Base-by-base conservation (phyloP, 1,140 invertebrate species). In the Nylanderia fulva region DNA sequence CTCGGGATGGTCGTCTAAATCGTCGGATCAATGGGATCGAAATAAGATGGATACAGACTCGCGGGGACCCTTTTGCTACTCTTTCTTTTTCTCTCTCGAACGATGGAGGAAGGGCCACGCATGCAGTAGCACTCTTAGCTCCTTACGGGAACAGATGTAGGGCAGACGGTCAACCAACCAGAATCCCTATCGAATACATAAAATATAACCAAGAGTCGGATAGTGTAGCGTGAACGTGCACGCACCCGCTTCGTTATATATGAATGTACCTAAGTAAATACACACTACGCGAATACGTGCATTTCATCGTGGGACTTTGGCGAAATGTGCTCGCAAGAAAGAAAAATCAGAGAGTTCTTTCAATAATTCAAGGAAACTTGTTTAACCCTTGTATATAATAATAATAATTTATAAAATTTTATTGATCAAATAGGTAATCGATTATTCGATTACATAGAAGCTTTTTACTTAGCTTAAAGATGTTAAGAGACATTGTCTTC, bases 131-230 rank as follows among this genome's bases (percentile, higher is more conserved):
- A 87, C 84, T 76, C 87, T 86, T 69, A 72, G 76, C 82, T 86
- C 63, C 64, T 61, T 61, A 80, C 77, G 84, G 85, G 84, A 85
- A 74, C 72, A 85, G 87, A 92, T 92, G 86, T 91, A 89, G 91
- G 91, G 85, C 90, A 88, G 85, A 45, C 86, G 85, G 76, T 90
- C 85, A 86, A 85, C 91, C 88, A 86, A 84, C 85, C 85, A 80
- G 91, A 91, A 91, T 92, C 84, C 61, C 42, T 86, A 88, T 90
- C 90, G 88, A 91, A 90, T 91, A 88, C 86, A 91, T 90, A 88
- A 90, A 91, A 91, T 86, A 89, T 74, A 69, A 18, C 80, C 48
- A 69, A 52, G 85, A 79, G 79, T 60, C 63, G 82, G 45, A n/a
- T 63, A 58, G n/a, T 36, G 52, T 24, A 71, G 39, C 66, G 77